Evolutionary conservation across 2,888 invertebrate species (phyloP), one percentile per base, ranked within the genome.

Genomic region (Schizaphis graminum): DNA sequence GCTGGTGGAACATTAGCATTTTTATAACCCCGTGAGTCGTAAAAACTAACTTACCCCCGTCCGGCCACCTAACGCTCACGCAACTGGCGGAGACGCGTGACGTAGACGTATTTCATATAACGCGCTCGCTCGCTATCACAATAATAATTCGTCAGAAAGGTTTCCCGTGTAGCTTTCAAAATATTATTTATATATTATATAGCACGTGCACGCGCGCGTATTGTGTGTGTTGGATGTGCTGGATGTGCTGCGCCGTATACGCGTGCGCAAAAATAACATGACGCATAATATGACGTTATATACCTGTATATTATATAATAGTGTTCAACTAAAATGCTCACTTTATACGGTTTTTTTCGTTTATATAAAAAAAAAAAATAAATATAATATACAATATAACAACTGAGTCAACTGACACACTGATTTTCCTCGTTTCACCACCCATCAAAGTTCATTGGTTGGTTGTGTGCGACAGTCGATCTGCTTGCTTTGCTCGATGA

Each of bases 101-200:
- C 77, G 89, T 89, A 89, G 89, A 44, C 61, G 26, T 61, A 89
- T 89, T 53, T 88, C 53, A 53, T 53, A 89, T 16, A 56, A 89
- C 57, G 24, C 67, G 3, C 35, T 3, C 8, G 77, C 35, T 35
- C 21, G 49, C 35, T 35, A 35, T 89, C 47, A 61, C 44, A 67
- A 77, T 77, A 77, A 77, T 77, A 77, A 90, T 90, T 91, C 57
- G 44, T 84, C 91, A 44, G 28, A 91, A 91, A 85, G 91, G 91
- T 91, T 91, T 91, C 85, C n/a, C 91, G 47, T 91, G 91, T 91
- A 91, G n/a, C 86, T 84, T 56, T 91, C 41, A 28, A 91, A 91
- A 35, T 77, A 35, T 77, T 77, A 77, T 77, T 77, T 77, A 77
- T 77, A 77, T 35, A 77, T 77, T 77, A 77, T 77, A 77, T 35